A percentile compares a stretch with the other conserved stretches of the same genome.
Evolutionary conservation across 2,888 invertebrate genomes (phyloP).

Genomic region (Thysanoteuthis rhombus): DNA sequence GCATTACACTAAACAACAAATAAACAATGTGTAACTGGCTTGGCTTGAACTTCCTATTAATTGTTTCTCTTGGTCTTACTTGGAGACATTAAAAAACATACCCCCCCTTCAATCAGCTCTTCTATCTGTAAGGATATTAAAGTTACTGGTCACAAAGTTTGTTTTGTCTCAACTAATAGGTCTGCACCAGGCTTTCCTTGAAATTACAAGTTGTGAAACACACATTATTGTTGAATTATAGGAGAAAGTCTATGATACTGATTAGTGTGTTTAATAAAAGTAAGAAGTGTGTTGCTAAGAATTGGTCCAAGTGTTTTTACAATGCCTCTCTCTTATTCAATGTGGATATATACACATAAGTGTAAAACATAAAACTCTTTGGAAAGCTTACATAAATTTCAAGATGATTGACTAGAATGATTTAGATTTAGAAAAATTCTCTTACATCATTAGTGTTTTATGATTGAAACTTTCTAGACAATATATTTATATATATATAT

Average conservation of each 20-base stretch:
- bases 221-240: not conserved
- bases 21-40: not conserved
- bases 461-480: too few species aligned
- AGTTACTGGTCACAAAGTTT: constrained; percentile 12
- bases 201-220: not conserved
- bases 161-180: not conserved
- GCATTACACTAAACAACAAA: not conserved
- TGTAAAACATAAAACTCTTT: too few species aligned
- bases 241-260: not conserved
- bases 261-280: constrained; percentile 12
- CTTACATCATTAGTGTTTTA: too few species aligned
- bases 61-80: not conserved
- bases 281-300: not conserved
- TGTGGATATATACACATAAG: not conserved
- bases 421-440: too few species aligned
- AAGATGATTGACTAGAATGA: too few species aligned
- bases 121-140: not conserved
- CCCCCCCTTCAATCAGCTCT: not conserved
- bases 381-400: too few species aligned
- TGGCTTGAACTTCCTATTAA: not conserved
- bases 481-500: not conserved
- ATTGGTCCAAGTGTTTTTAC: not conserved
- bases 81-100: not conserved
- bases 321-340: not conserved
- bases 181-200: not conserved